Conservation (phyloP, 2,113 vertebrate genomes). For the Channa argus region DNA sequence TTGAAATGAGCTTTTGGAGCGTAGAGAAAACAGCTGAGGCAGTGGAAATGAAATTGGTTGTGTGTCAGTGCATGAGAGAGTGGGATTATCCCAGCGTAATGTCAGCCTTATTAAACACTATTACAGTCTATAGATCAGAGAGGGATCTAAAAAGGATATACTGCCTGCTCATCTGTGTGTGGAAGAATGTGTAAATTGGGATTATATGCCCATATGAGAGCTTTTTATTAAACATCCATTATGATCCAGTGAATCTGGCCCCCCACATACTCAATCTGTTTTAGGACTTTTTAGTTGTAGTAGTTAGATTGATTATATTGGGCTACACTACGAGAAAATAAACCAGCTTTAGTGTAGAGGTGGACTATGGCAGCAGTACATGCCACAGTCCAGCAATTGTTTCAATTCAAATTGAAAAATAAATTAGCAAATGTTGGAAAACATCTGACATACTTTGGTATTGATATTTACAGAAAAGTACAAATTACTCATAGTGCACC, state of each 20-base stretch:
- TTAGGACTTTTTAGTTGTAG: not conserved
- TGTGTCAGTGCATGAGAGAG: constrained; percentile 81
- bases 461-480: too few species aligned
- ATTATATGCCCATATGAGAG: constrained; percentile 54
- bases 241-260: constrained; percentile 32
- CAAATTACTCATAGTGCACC: too few species aligned
- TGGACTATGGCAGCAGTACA: too few species aligned
- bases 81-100: constrained; percentile 80
- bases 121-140: constrained; percentile 75
- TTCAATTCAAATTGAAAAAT: too few species aligned
- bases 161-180: constrained; percentile 46
- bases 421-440: too few species aligned
- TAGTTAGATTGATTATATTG: not conserved
- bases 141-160: constrained; percentile 67
- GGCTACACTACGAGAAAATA: too few species aligned
- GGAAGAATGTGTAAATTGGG: constrained; percentile 49
- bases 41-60: constrained; percentile 80
- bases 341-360: too few species aligned
- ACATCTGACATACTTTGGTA: too few species aligned
- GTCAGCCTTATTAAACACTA: constrained; percentile 82
- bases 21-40: constrained; percentile 78
- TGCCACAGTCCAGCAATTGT: too few species aligned
- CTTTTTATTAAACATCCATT: constrained; percentile 24
- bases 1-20: constrained; percentile 76
- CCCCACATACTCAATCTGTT: constrained; percentile 1